These are phyloP conservation scores for Lordiphosa fenestrarum DNA, from an alignment of 2,888 invertebrate species.

Conservation along the genomic window DNA sequence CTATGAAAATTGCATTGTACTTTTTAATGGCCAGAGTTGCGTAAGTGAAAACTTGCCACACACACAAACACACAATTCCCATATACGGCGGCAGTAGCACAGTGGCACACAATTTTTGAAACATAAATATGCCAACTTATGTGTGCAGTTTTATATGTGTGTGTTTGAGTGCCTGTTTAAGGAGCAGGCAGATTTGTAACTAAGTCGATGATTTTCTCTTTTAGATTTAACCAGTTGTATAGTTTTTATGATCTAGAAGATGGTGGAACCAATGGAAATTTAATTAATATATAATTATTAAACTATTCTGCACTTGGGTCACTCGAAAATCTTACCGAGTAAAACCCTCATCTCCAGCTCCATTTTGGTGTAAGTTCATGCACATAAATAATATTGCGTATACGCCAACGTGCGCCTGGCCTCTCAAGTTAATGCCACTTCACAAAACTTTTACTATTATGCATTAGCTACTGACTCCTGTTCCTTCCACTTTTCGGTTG, in stretches of 20 bases:
- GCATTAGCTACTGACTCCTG: slow-evolving; percentile 14
- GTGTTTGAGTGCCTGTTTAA: neutral
- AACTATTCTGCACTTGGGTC: no score
- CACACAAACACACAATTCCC: slow-evolving; percentile 6
- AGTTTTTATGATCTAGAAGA: neutral
- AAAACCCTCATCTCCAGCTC: neutral
- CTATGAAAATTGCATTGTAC: slow-evolving; percentile 51
- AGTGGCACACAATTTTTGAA: slow-evolving; percentile 10
- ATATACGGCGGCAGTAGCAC: slow-evolving; percentile 8
- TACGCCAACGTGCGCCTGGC: slow-evolving; percentile 46
- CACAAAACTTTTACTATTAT: slow-evolving; percentile 49
- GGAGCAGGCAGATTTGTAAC: slow-evolving; percentile 26
- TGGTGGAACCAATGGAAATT: slow-evolving; percentile 6
- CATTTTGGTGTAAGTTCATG: slow-evolving; percentile 11
- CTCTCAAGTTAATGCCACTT: slow-evolving; percentile 58
- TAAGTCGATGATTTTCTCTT: slow-evolving; percentile 28
- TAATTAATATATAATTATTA: no score
- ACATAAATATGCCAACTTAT: neutral
- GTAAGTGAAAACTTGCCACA: slow-evolving; percentile 59
- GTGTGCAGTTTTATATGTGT: neutral
- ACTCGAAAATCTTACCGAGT: neutral
- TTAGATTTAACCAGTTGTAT: slow-evolving; percentile 5
- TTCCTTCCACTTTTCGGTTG: slow-evolving; percentile 18
- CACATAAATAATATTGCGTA: slow-evolving; percentile 44
- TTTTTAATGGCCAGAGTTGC: slow-evolving; percentile 42